A percentile compares a stretch with the other conserved stretches of the same genome.
phyloP scores from a whole-genome alignment of 2,113 vertebrate genomes.

The Psammodynastes pulverulentus region DNA sequence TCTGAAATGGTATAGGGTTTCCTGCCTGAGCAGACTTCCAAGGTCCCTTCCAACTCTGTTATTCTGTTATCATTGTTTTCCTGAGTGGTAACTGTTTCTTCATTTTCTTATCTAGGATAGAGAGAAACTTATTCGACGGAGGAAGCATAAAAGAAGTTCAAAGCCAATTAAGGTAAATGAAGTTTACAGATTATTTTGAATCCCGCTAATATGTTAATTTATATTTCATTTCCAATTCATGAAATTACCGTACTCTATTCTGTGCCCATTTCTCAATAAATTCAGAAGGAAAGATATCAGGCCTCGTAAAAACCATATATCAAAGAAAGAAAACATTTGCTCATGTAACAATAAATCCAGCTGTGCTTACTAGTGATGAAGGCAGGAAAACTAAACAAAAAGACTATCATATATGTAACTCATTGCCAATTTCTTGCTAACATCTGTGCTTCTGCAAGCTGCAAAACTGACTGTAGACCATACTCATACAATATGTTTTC shows the following conservation, averaged over 20 bases:
- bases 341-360: neutral
- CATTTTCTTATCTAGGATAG: conserved; percentile 79
- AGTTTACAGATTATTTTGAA: conserved; percentile 15
- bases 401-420: neutral
- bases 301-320: neutral
- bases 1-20: neutral
- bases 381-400: neutral
- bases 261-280: neutral
- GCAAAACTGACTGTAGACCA: neutral
- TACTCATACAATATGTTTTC: neutral
- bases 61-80: neutral
- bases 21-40: neutral
- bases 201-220: neutral
- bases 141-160: conserved; percentile 94
- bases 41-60: neutral
- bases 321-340: neutral
- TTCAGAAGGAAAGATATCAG: neutral
- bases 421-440: neutral
- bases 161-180: conserved; percentile 89
- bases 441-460: neutral
- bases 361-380: neutral
- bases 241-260: neutral
- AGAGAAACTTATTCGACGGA: conserved; percentile 92
- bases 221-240: neutral
- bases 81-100: conserved; percentile 21